A percentile compares a stretch with the other conserved stretches of the same genome.
These are phyloP conservation scores for Alces alces DNA, from an alignment of 2,113 vertebrate genomes.

Conservation along the genomic window DNA sequence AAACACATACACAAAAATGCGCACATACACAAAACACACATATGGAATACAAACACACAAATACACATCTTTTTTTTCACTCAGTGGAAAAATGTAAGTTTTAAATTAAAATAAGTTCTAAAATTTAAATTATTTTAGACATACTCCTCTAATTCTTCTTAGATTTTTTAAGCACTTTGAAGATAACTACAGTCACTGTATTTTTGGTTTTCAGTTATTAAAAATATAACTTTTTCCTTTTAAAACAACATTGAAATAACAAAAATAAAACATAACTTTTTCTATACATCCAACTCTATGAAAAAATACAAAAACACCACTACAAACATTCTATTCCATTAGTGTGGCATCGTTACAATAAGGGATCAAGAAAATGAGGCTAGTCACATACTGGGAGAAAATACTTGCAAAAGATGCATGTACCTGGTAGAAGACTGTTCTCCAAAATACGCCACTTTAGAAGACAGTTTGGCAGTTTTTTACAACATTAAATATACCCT, in stretches of 20 bases:
- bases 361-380: background rate
- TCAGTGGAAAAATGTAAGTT: background rate
- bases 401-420: background rate
- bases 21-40: background rate
- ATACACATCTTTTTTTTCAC: background rate
- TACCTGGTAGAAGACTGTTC: background rate
- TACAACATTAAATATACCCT: background rate
- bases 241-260: background rate
- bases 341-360: background rate
- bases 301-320: background rate
- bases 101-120: background rate
- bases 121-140: background rate
- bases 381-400: background rate
- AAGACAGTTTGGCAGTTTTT: background rate
- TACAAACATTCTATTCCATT: background rate
- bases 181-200: background rate
- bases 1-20: background rate
- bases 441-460: background rate
- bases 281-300: background rate
- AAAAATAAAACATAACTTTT: background rate
- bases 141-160: background rate
- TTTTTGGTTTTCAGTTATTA: background rate
- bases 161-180: background rate
- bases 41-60: background rate
- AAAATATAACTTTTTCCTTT: background rate